Base-by-base conservation (phyloP, 2,113 vertebrate species). In the Gadus chalcogrammus region DNA sequence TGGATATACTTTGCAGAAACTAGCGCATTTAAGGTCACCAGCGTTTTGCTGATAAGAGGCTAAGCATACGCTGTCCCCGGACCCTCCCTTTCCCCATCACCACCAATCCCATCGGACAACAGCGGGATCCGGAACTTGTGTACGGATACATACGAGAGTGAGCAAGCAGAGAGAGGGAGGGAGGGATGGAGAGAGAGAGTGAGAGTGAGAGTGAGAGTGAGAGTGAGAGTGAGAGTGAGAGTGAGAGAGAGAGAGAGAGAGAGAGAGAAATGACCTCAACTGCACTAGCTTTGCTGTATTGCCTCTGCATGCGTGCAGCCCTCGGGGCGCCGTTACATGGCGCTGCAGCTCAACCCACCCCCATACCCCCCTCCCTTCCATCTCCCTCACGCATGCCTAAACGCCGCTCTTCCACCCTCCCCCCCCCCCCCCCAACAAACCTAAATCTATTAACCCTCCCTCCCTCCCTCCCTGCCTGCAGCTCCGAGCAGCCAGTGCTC, bases 401-500 rank as follows among this genome's bases (percentile, higher is more conserved):
- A 16, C 9, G 12, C 15, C 31, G 31, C 20, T 12, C 60, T 13
- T 13, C 18, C 61, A 15, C 20, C 22, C 22, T 1, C 22, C 22
- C 22, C 24, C 24, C 22, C 5, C 22, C 22, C 22, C 24, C 24
- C 3, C 20, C 2, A 27, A 2, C 1, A 62, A 24, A 24, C 63
- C 53, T 24, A 31, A 56, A 20, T 11, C 22, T 48, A 17, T 27
- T 9, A 3, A 58, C 55, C 15, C 55, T 58, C 66, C 9, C 55
- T 58, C 66, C 13, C 70, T 22, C 75, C 68, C 66, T 16, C 69
- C 66, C 55, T 58, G 1, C 55, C 16, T 62, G 13, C 61, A 62
- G 22, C 60, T 61, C 60, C 31, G 31, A 31, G 70, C 65, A 18
- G 64, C 68, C 76, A 60, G 35, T 22, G 70, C 70, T 22, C 63